Evolutionary conservation across 2,113 vertebrate genomes (phyloP), one percentile per base, ranked within the genome.

Genomic region (Herpailurus yagouaroundi): DNA sequence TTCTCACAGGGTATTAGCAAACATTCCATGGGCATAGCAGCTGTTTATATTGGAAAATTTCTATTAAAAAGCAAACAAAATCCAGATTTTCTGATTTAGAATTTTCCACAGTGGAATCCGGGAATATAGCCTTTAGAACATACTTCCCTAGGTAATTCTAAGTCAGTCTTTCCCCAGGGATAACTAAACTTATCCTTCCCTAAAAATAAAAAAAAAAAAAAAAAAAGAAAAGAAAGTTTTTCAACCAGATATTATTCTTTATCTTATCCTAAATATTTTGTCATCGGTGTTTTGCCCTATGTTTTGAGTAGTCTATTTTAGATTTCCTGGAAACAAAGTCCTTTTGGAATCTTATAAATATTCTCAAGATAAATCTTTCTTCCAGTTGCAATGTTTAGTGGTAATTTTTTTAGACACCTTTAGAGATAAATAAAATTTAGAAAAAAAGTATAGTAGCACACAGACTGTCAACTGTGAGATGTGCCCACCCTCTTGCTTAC

Each of bases 321-420:
- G 12, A 82, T 94, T 77, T 77, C 38, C 31, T 79, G 77, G 92
- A 87, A 33, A 45, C 63, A 16, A 60, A 82, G 5, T 52, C 33
- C 31, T 52, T 84, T 80, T 91, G 33, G 4, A 66, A 79, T 91
- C 29, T 23, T 79, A 27, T 60, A 91, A 66, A 38, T 87, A 60
- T 60, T 84, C 64, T 88, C 76, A 77, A 87, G 76, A 71, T 19
- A 84, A 94, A 88, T 68, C 13, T 97, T 90, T 96, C 48, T 94
- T 89, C 31, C 25, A 48, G 19, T 91, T 15, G 29, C 7, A 69
- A 57, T 64, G 25, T 85, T 23, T 27, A 69, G 10, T 68, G 36
- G 33, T 29, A 13, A n/a, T 94, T 94, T 83, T 64, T 13, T 84
- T 77, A 69, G 36, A 87, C 57, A 80, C 33, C 27, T 45, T 57